phyloP scores from a whole-genome alignment of 2,888 invertebrate species.

The Trissonchulus sp. region DNA sequence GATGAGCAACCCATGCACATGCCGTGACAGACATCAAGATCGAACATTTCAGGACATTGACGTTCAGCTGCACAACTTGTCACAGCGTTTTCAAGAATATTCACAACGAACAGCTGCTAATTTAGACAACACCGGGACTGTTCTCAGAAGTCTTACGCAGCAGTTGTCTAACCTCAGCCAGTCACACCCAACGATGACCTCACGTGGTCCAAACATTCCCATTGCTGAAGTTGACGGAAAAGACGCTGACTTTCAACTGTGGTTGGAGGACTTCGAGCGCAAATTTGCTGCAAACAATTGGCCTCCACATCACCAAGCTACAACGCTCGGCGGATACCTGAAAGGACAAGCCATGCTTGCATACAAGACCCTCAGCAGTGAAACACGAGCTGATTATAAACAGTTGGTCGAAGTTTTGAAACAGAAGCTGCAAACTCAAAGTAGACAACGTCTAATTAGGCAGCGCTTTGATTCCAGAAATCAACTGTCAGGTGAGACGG shows the following conservation, averaged over 20 bases:
- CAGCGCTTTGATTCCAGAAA: neutral
- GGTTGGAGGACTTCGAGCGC: neutral
- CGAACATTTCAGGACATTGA: no score
- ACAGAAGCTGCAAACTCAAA: neutral
- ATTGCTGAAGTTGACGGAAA: neutral
- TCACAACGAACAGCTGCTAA: no score
- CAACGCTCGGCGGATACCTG: neutral
- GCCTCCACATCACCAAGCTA: neutral
- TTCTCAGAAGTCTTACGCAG: no score
- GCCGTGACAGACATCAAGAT: no score
- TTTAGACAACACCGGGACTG: no score
- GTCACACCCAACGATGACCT: no score
- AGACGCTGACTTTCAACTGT: neutral
- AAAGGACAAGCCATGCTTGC: slow-evolving; percentile 1
- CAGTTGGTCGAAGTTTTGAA: neutral
- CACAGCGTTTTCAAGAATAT: no score
- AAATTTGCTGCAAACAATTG: no score
- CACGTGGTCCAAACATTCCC: neutral
- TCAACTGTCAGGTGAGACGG: neutral
- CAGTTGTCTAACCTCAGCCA: no score
- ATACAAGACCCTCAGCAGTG: neutral
- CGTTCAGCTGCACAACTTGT: no score
- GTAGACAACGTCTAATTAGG: neutral
- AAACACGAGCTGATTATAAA: neutral
- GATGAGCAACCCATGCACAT: no score